Conservation (phyloP, 2,888 invertebrate genomes). For the Eucriotettix oculatus region DNA sequence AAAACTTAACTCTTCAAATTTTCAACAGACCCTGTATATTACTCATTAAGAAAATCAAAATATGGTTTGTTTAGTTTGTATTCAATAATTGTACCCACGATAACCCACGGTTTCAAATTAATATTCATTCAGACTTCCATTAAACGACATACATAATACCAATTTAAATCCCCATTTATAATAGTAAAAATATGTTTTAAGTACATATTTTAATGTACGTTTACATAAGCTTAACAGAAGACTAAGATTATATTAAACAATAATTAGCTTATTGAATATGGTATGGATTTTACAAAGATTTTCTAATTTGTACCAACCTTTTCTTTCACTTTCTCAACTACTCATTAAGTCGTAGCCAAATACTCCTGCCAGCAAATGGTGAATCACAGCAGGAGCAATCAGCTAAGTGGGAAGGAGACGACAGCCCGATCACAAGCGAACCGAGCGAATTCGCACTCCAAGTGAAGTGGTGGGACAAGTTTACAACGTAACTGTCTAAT, state of each 20-base stretch:
- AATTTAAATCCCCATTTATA: too few species aligned
- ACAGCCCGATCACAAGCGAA: constrained; percentile 6
- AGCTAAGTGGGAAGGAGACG: constrained; percentile 6
- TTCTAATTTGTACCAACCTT: constrained; percentile 6
- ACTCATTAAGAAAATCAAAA: not conserved
- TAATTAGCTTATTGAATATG: not conserved
- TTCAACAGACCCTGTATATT: not conserved
- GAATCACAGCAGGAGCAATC: constrained; percentile 6
- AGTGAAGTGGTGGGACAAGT: constrained; percentile 11
- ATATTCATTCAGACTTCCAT: too few species aligned
- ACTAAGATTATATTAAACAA: not conserved
- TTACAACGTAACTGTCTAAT: constrained; percentile 14
- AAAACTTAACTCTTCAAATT: not conserved
- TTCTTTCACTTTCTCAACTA: constrained; percentile 4
- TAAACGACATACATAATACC: too few species aligned
- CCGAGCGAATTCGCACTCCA: constrained; percentile 8
- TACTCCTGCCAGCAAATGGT: constrained; percentile 7
- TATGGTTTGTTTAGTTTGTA: not conserved
- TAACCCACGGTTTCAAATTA: too few species aligned
- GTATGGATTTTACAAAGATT: too few species aligned
- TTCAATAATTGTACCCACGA: not conserved
- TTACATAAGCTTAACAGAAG: not conserved
- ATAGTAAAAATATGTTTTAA: too few species aligned
- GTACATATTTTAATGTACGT: not conserved
- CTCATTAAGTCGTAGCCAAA: constrained; percentile 5